Base-by-base conservation (phyloP, 2,113 vertebrate species). In the Petromus typicus region DNA sequence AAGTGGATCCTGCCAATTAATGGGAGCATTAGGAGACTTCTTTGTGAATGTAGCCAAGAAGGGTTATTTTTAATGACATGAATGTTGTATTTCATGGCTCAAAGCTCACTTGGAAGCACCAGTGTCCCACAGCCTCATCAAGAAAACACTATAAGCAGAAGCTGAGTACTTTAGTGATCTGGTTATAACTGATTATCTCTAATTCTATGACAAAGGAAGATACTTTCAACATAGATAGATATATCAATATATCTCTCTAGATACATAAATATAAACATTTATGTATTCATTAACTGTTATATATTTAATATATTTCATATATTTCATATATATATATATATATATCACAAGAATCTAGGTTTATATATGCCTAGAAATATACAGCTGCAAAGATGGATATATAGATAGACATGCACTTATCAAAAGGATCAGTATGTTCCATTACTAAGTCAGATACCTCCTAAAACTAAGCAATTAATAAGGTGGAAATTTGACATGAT, bases 11-110 rank as follows among this genome's bases (percentile, higher is more conserved):
- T 93, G 84, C 85, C 97, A 97, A 96, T 97, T 93, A 96, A 97
- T 92, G 69, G 85, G 87, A 95, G 40, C 95, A 94, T 96, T 94
- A 96, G 95, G 94, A 45, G 81, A 97, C 89, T 91, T 92, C 91
- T 96, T 95, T 92, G 80, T 95, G 89, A 97, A 88, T 75, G 85
- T 75, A 83, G 71, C 95, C 92, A 97, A 97, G 96, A 96, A 92
- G 37, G 85, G 90, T 90, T 95, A 91, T 91, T 96, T 98, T 96
- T 95, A 96, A 97, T 94, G 94, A 94, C 34, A 37, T 57, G 40
- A 93, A 91, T 91, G 71, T 92, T 86, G 94, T 91, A 96, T 78
- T 96, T 80, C 85, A 57, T 51, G 43, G 94, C 48, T 86, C 79
- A 93, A 93, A 95, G 51, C 80, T 95, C 64, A 93, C 48, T 88